phyloP scores from a whole-genome alignment of 2,888 invertebrate species.

The Spodoptera littoralis region DNA sequence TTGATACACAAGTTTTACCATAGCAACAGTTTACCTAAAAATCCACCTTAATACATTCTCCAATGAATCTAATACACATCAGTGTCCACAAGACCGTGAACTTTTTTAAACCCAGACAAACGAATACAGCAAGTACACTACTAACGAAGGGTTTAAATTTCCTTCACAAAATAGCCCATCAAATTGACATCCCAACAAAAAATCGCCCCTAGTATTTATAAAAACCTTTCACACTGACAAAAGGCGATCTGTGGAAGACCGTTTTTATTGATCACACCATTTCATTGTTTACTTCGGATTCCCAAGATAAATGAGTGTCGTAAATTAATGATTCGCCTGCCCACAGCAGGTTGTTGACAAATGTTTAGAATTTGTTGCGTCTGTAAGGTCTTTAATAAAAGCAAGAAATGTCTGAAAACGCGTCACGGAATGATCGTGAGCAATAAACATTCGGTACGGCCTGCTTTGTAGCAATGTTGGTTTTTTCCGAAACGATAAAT shows the following conservation, averaged over 20 bases:
- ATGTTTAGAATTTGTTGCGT: conserved; percentile 75
- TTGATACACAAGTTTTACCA: no score
- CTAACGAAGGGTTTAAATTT: conserved; percentile 9
- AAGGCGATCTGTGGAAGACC: conserved; percentile 64
- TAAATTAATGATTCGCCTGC: conserved; percentile 74
- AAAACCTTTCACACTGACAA: conserved; percentile 57
- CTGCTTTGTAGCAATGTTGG: conserved; percentile 5
- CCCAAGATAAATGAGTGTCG: conserved; percentile 72
- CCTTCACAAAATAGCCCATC: conserved; percentile 33
- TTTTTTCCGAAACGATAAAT: neutral
- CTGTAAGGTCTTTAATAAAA: conserved; percentile 50
- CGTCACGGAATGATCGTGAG: conserved; percentile 28
- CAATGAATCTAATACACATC: no score
- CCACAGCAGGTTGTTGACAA: conserved; percentile 70
- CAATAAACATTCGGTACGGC: conserved; percentile 35
- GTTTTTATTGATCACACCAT: conserved; percentile 67
- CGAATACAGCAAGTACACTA: neutral
- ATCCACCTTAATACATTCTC: no score
- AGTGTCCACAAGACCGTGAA: neutral
- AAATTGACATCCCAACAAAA: conserved; percentile 24
- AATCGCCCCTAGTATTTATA: conserved; percentile 45
- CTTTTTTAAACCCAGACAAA: neutral
- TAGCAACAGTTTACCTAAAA: no score
- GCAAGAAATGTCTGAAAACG: conserved; percentile 28
- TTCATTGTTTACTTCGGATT: conserved; percentile 74